Evolutionary conservation across 2,888 invertebrate species (phyloP).

Genomic region (Macaria notata): DNA sequence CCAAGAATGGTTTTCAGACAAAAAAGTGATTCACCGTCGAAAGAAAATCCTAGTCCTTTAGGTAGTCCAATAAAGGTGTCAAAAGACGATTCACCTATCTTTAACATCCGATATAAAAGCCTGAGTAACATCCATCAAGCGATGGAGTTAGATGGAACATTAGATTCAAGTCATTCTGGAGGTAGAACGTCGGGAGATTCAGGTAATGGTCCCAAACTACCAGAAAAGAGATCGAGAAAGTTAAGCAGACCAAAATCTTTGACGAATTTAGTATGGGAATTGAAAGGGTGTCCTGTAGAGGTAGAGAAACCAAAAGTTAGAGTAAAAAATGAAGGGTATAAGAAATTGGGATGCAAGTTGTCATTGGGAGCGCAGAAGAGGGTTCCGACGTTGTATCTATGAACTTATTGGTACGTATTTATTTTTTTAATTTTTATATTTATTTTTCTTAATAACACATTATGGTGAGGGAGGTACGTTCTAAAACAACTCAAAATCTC

Average conservation of each 20-base stretch:
- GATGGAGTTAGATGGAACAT: conserved; percentile 90
- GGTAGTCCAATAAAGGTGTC: conserved; percentile 78
- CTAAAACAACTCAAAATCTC: no score
- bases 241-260: conserved; percentile 92
- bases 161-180: conserved; percentile 94
- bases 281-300: conserved; percentile 76
- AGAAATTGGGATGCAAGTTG: conserved; percentile 78
- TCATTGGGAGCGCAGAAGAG: conserved; percentile 79
- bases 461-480: no score
- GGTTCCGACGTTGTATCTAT: conserved; percentile 82
- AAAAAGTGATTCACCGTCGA: conserved; percentile 87
- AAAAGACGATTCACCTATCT: conserved; percentile 88
- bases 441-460: no score
- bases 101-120: conserved; percentile 88
- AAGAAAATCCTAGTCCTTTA: conserved; percentile 86
- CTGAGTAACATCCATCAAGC: conserved; percentile 88
- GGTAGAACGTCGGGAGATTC: conserved; percentile 94
- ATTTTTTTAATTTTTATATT: neutral
- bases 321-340: conserved; percentile 76
- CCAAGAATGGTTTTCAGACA: conserved; percentile 85
- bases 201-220: conserved; percentile 88
- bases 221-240: conserved; percentile 91
- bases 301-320: conserved; percentile 77
- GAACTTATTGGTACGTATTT: conserved; percentile 57
- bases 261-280: conserved; percentile 94